phyloP scores from a whole-genome alignment of 2,888 invertebrate genomes.

The Drosophila rubida region DNA sequence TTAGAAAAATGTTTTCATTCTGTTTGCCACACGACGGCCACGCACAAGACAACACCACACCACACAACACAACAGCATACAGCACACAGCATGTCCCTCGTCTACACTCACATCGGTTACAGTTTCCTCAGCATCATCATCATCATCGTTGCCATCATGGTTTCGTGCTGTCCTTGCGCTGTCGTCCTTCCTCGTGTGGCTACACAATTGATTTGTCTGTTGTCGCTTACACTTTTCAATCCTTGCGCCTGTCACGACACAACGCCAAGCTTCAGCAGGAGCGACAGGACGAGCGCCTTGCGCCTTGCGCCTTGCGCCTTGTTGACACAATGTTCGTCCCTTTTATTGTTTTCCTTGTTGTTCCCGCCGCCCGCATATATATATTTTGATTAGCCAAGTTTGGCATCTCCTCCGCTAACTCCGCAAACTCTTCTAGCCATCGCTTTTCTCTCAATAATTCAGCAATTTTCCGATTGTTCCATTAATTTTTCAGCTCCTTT shows the following conservation, averaged over 20 bases:
- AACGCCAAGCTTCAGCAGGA: neutral
- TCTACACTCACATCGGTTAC: constrained; percentile 8
- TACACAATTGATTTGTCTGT: constrained; percentile 61
- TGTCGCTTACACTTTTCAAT: constrained; percentile 54
- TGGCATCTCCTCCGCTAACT: constrained; percentile 8
- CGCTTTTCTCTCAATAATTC: constrained; percentile 59
- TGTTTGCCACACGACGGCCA: constrained; percentile 45
- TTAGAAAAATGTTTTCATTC: constrained; percentile 77
- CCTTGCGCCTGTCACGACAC: constrained; percentile 47
- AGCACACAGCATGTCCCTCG: constrained; percentile 6
- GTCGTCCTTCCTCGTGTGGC: constrained; percentile 36
- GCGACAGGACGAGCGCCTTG: constrained; percentile 10
- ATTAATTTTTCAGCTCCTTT: constrained; percentile 62
- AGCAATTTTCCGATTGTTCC: constrained; percentile 69
- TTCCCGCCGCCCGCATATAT: constrained; percentile 14
- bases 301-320: constrained; percentile 12
- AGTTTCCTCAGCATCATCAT: constrained; percentile 6
- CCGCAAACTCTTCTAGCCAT: neutral
- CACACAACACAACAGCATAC: constrained; percentile 10
- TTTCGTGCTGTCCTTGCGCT: constrained; percentile 33
- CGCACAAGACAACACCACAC: constrained; percentile 7
- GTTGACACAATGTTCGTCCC: constrained; percentile 48
- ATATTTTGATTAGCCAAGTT: constrained; percentile 67
- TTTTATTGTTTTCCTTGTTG: constrained; percentile 46
- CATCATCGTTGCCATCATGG: constrained; percentile 26